Percentiles rank a stretch among this genome's conserved stretches.
These are phyloP conservation scores for Ciconia stormi DNA, from an alignment of 2,113 vertebrate species.

Conservation along the genomic window DNA sequence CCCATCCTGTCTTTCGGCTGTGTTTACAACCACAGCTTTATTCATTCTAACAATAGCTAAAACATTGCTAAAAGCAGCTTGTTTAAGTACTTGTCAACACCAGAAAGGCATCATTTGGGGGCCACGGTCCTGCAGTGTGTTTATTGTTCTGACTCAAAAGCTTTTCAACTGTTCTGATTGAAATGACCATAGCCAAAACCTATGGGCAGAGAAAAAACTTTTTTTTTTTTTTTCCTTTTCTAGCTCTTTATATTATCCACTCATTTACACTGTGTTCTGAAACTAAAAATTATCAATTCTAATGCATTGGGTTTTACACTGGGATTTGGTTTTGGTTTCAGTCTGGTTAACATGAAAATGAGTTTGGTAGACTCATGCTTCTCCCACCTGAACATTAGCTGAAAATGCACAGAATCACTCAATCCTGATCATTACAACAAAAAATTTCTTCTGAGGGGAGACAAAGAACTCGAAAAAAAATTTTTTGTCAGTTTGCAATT, in stretches of 20 bases:
- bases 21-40: conserved; percentile 37
- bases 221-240: background rate
- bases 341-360: background rate
- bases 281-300: background rate
- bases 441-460: background rate
- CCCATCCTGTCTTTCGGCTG: conserved; percentile 14
- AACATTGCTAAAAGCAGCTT: conserved; percentile 1
- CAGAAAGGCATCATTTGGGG: background rate
- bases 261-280: background rate
- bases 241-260: background rate
- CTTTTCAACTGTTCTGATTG: background rate
- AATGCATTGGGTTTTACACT: background rate
- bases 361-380: background rate
- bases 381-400: background rate
- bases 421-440: background rate
- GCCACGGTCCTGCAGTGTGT: background rate
- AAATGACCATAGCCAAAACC: background rate
- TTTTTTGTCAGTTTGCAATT: background rate
- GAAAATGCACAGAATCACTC: background rate
- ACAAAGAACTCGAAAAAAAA: background rate
- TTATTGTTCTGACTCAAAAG: background rate
- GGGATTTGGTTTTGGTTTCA: background rate
- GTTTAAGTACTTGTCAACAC: background rate
- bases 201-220: background rate
- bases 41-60: conserved; percentile 24